phyloP scores from a whole-genome alignment of 2,797 vertebrate genomes.

The Lateolabrax maculatus region DNA sequence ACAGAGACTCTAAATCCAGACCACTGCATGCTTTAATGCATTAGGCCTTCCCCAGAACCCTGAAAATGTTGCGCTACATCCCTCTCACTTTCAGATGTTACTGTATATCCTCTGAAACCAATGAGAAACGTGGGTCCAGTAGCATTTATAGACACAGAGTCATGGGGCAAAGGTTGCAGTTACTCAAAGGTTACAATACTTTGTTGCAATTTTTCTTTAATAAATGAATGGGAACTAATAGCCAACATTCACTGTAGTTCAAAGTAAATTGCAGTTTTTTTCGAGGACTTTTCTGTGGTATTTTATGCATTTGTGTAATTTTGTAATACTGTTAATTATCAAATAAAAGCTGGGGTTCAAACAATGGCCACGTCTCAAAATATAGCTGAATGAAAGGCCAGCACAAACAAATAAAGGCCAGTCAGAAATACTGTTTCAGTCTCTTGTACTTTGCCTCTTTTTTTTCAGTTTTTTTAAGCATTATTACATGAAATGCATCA shows the following conservation, averaged over 20 bases:
- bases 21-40: neutral
- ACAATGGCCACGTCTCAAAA: no score
- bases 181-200: no score
- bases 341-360: neutral
- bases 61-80: neutral
- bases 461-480: neutral
- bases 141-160: neutral
- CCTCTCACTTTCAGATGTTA: neutral
- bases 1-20: neutral
- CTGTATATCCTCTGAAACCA: neutral
- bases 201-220: no score
- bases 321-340: neutral
- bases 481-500: neutral
- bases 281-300: no score
- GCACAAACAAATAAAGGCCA: neutral
- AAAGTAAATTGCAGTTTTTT: neutral
- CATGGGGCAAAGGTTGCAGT: neutral
- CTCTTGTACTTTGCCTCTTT: neutral
- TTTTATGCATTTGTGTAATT: neutral
- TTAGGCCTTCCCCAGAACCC: neutral
- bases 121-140: neutral
- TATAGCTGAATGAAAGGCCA: neutral
- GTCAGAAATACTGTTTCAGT: neutral
- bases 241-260: neutral
- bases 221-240: no score